A percentile compares a stretch with the other conserved stretches of the same genome.
Conservation (phyloP, 1,140 invertebrate genomes). For the Muscidifurax raptorellus region DNA sequence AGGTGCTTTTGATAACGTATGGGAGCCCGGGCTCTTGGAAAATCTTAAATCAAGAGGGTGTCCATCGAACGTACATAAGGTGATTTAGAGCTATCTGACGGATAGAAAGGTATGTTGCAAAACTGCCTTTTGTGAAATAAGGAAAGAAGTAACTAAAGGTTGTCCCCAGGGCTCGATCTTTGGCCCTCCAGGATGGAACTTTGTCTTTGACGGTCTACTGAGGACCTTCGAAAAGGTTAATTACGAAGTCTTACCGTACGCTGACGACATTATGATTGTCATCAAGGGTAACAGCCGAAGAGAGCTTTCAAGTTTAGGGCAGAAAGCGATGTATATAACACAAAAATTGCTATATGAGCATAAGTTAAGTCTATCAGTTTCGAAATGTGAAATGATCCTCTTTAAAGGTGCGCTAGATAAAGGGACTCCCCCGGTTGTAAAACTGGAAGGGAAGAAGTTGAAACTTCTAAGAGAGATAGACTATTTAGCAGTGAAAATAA, state of each 20-base stretch:
- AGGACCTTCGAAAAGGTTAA: conserved; percentile 40
- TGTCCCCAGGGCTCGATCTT: conserved; percentile 72
- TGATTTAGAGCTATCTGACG: no score
- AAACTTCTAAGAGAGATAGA: not conserved
- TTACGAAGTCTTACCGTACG: not conserved
- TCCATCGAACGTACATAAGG: no score
- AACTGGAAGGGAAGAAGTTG: not conserved
- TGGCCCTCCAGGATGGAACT: conserved; percentile 68
- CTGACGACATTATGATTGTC: conserved; percentile 14
- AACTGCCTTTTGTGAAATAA: no score
- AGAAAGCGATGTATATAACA: not conserved
- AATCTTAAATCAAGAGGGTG: no score
- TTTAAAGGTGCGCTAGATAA: not conserved
- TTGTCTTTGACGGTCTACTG: conserved; percentile 68
- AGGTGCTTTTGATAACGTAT: no score
- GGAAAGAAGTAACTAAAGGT: conserved; percentile 48
- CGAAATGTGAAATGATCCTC: not conserved
- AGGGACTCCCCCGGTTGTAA: no score
- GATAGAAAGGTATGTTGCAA: no score
- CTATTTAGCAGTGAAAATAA: conserved; percentile 45
- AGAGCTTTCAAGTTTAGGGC: conserved; percentile 36
- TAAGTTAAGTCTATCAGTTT: no score
- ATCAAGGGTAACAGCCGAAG: no score
- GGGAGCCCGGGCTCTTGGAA: no score
- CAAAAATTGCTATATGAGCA: no score